Conservation (phyloP, 2,113 vertebrate genomes). For the Brevimyrus niger region DNA sequence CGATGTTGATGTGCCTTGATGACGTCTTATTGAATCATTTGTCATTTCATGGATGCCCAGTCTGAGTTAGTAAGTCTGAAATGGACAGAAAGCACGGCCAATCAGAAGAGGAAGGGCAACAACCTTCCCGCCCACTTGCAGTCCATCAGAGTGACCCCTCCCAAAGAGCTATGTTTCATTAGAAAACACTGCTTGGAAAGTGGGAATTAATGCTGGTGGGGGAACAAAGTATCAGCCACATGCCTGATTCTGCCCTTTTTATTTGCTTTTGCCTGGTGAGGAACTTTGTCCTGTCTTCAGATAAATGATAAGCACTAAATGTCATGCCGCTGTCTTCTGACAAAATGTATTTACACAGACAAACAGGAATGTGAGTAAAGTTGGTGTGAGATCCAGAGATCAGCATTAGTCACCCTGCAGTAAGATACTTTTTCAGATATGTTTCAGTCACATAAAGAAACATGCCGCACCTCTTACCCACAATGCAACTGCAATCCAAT, state of each 20-base stretch:
- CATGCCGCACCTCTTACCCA: background rate
- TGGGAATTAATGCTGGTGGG: background rate
- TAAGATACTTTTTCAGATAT: background rate
- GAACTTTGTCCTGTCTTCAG: background rate
- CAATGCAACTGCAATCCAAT: background rate
- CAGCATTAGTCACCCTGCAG: background rate
- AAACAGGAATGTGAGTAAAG: background rate
- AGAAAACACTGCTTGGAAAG: background rate
- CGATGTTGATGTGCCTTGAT: background rate
- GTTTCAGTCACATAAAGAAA: background rate
- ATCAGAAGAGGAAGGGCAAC: background rate
- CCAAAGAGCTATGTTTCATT: background rate
- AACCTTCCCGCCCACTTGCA: constrained; percentile 4
- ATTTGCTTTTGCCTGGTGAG: background rate
- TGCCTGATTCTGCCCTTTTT: background rate
- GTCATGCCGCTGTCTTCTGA: background rate
- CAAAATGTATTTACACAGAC: background rate
- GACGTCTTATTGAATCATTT: background rate
- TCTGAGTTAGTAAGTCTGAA: background rate
- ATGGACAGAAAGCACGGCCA: background rate
- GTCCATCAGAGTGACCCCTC: background rate
- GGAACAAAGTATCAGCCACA: background rate
- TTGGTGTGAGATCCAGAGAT: background rate
- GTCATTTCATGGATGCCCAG: background rate
- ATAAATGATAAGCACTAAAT: background rate